Percentiles rank a stretch among this genome's conserved stretches.
These are phyloP conservation scores for Cryptoblepharus egeriae DNA, from an alignment of 2,797 vertebrate genomes.

Conservation along the genomic window DNA sequence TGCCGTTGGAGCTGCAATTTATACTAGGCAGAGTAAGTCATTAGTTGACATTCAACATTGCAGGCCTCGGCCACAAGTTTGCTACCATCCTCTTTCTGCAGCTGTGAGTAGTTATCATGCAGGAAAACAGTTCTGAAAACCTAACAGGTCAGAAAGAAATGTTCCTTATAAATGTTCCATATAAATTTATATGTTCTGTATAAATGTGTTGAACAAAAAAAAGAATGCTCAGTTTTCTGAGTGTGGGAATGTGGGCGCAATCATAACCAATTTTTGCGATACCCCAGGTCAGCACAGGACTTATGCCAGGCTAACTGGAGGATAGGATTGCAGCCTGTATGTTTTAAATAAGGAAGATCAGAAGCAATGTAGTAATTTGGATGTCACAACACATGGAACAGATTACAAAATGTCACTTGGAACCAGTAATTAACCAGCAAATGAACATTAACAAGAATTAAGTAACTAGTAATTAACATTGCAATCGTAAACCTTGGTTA, in stretches of 20 bases:
- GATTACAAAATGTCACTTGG: slow-evolving; percentile 8
- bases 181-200: slow-evolving; percentile 9
- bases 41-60: slow-evolving; percentile 59
- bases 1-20: slow-evolving; percentile 73
- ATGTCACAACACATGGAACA: not conserved
- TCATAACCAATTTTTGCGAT: no score
- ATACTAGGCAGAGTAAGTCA: slow-evolving; percentile 67
- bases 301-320: no score
- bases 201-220: not conserved
- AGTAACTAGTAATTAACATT: no score
- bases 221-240: slow-evolving; percentile 11
- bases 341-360: not conserved
- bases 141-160: slow-evolving; percentile 12
- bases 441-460: no score
- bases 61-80: slow-evolving; percentile 60
- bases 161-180: no score
- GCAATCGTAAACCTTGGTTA: no score
- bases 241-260: no score
- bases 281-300: no score
- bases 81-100: slow-evolving; percentile 60
- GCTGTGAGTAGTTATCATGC: slow-evolving; percentile 48
- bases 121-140: slow-evolving; percentile 64
- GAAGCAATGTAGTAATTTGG: not conserved
- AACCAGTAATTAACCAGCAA: not conserved
- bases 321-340: no score